Percentiles rank a stretch among this genome's conserved stretches.
phyloP scores from a whole-genome alignment of 2,888 invertebrate genomes.

The Diogma glabrata region DNA sequence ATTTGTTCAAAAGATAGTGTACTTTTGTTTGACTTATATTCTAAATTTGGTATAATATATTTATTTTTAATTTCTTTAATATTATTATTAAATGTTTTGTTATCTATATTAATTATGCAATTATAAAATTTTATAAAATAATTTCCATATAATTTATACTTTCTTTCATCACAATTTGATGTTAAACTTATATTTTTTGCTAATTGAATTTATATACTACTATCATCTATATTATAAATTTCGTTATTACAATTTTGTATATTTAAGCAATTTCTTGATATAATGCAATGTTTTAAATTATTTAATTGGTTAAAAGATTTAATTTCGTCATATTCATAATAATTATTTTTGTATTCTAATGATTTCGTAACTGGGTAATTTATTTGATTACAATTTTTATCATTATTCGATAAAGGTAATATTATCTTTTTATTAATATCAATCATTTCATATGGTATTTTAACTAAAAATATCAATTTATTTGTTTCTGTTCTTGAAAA shows the following conservation, averaged over 20 bases:
- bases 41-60: no score
- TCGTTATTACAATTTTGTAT: not conserved
- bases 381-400: not conserved
- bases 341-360: not conserved
- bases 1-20: no score
- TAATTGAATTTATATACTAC: no score
- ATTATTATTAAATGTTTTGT: no score
- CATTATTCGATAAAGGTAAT: not conserved
- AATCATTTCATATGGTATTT: not conserved
- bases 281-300: slow-evolving; percentile 2
- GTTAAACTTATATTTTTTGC: no score
- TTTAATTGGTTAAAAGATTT: not conserved
- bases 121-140: no score
- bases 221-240: not conserved
- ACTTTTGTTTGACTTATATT: no score
- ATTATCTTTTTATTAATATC: not conserved
- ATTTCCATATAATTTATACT: no score
- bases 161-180: no score
- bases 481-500: not conserved
- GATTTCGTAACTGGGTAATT: not conserved
- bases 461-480: slow-evolving; percentile 1
- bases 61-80: no score
- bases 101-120: no score
- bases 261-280: not conserved
- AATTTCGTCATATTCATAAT: not conserved